These are phyloP conservation scores for Melopsittacus undulatus DNA, from an alignment of 2,797 vertebrate genomes.

Conservation along the genomic window DNA sequence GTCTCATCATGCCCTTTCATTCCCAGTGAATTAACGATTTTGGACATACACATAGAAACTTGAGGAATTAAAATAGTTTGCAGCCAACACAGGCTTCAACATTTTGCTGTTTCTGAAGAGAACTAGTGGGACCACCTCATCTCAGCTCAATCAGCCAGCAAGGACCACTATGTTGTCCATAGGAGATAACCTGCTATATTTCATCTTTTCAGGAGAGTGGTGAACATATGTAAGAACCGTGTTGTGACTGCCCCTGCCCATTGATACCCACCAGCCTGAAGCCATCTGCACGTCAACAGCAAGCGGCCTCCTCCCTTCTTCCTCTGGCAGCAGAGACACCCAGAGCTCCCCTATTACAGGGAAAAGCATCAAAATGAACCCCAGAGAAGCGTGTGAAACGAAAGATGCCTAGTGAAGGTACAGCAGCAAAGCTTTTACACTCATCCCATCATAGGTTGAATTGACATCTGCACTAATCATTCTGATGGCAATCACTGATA, in stretches of 20 bases:
- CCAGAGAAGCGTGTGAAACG: neutral
- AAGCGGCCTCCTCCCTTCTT: neutral
- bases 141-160: neutral
- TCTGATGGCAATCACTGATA: neutral
- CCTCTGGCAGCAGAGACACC: neutral
- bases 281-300: rapidly evolving
- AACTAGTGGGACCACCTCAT: neutral
- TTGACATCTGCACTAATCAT: neutral
- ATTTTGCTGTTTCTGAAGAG: neutral
- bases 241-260: neutral
- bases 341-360: neutral
- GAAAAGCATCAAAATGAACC: neutral
- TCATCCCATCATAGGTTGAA: neutral
- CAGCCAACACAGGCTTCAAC: neutral
- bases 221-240: neutral
- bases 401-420: neutral
- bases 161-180: neutral
- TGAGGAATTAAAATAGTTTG: neutral
- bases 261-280: neutral
- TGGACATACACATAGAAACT: neutral
- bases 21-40: neutral
- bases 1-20: neutral
- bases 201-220: neutral
- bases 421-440: neutral
- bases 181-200: neutral